A percentile compares a stretch with the other conserved stretches of the same genome.
These are phyloP conservation scores for Dryas iulia DNA, from an alignment of 1,140 invertebrate species.

Conservation along the genomic window DNA sequence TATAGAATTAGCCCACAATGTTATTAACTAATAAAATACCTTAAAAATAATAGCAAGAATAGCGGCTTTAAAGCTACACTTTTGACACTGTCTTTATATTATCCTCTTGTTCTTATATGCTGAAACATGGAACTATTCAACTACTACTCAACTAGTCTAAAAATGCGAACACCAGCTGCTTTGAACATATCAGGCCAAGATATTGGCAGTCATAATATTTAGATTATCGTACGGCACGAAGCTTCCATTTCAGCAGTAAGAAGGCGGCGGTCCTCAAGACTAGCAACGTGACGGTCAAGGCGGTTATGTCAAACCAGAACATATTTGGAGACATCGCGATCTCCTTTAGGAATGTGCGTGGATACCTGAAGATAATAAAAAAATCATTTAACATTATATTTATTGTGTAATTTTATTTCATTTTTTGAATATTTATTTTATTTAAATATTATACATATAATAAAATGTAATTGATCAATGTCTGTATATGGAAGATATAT, in stretches of 20 bases:
- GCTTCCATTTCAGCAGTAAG: conserved; percentile 89
- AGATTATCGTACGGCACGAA: conserved; percentile 84
- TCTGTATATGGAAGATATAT: too few relatives aligned
- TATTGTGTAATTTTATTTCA: too few relatives aligned
- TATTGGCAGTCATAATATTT: background rate
- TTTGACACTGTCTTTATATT: background rate
- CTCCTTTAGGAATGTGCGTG: conserved; percentile 87
- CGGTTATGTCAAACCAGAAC: conserved; percentile 91
- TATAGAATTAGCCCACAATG: background rate
- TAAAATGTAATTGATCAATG: too few relatives aligned
- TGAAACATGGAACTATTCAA: background rate
- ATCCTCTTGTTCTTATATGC: too few relatives aligned
- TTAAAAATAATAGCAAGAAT: background rate
- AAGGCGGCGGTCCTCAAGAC: conserved; percentile 88
- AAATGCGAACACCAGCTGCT: background rate
- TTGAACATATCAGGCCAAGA: background rate
- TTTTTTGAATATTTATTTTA: too few relatives aligned
- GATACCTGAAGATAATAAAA: conserved; percentile 77
- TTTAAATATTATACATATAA: too few relatives aligned
- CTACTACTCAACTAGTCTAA: background rate
- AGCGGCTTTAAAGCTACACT: background rate
- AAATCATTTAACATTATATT: background rate
- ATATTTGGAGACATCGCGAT: conserved; percentile 90
- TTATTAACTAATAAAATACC: background rate
- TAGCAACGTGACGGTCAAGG: conserved; percentile 86